phyloP scores from a whole-genome alignment of 2,888 invertebrate species.

The Stenolophus ochropezus region DNA sequence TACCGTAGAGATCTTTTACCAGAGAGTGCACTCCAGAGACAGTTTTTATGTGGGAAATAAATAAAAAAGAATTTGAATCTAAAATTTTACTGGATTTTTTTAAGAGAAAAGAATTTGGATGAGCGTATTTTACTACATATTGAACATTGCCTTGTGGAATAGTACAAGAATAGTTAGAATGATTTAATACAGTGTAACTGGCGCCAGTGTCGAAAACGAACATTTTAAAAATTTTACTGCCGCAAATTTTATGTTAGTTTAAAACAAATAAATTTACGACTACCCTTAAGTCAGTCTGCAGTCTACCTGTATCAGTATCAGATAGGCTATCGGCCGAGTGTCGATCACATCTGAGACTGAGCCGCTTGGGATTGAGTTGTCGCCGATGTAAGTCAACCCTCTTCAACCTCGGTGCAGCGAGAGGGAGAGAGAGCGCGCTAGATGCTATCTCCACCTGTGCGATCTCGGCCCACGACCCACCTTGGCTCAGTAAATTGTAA shows the following conservation, averaged over 20 bases:
- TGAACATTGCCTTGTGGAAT: background rate
- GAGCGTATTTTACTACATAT: too few relatives aligned
- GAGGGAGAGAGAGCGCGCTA: background rate
- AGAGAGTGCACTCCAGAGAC: too few relatives aligned
- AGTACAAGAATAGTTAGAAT: background rate
- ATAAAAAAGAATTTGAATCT: too few relatives aligned
- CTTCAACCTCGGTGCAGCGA: background rate
- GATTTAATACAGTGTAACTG: background rate
- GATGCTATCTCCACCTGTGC: background rate
- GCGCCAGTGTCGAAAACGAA: background rate
- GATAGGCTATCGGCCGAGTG: constrained; percentile 38
- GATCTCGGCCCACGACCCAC: background rate
- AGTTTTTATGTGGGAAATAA: too few relatives aligned
- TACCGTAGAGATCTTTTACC: too few relatives aligned
- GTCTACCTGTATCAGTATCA: constrained; percentile 47
- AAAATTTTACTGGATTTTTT: too few relatives aligned
- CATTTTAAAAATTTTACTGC: constrained; percentile 7
- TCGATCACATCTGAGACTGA: constrained; percentile 44
- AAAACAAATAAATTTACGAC: constrained; percentile 49
- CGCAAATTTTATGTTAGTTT: constrained; percentile 33
- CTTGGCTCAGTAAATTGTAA: constrained; percentile 20
- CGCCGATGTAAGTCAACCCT: constrained; percentile 40
- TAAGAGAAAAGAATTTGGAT: too few relatives aligned
- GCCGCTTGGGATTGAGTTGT: constrained; percentile 43
- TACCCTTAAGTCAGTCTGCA: background rate